Percentiles rank a stretch among this genome's conserved stretches.
phyloP scores from a whole-genome alignment of 2,113 vertebrate genomes.

The Gadus chalcogrammus region DNA sequence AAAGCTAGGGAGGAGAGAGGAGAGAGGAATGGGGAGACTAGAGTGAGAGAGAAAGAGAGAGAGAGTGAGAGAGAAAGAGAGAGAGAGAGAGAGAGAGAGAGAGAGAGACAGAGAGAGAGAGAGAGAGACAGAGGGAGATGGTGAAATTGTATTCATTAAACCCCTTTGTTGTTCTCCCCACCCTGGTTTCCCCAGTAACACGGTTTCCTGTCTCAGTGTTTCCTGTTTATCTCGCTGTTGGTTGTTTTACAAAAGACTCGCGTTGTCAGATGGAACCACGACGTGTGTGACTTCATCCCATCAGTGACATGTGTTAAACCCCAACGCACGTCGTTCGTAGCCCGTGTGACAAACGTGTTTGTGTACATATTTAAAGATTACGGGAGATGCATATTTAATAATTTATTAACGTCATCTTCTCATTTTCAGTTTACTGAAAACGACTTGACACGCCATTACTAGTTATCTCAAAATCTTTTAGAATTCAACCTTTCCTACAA shows the following conservation, averaged over 20 bases:
- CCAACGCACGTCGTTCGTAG: constrained; percentile 1
- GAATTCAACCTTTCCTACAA: neutral
- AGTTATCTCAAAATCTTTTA: neutral
- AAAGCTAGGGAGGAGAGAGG: neutral
- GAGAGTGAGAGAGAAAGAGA: no score
- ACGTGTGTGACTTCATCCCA: constrained; percentile 55
- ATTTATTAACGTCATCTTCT: no score
- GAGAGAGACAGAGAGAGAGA: no score
- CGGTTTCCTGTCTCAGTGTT: constrained; percentile 77
- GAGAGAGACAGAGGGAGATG: no score
- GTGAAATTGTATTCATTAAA: constrained; percentile 20
- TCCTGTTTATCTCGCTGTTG: constrained; percentile 79
- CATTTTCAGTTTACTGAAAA: no score
- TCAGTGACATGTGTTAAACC: constrained; percentile 25
- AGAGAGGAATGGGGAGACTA: neutral
- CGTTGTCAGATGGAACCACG: constrained; percentile 58
- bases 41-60: no score
- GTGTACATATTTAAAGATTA: no score
- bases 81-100: no score
- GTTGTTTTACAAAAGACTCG: constrained; percentile 68
- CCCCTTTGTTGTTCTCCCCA: constrained; percentile 59
- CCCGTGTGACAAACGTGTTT: neutral
- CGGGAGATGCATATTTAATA: no score
- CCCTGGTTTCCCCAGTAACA: constrained; percentile 69
- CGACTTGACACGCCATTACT: no score